These are phyloP conservation scores for Maccullochella peelii DNA, from an alignment of 2,113 vertebrate genomes.

Conservation along the genomic window DNA sequence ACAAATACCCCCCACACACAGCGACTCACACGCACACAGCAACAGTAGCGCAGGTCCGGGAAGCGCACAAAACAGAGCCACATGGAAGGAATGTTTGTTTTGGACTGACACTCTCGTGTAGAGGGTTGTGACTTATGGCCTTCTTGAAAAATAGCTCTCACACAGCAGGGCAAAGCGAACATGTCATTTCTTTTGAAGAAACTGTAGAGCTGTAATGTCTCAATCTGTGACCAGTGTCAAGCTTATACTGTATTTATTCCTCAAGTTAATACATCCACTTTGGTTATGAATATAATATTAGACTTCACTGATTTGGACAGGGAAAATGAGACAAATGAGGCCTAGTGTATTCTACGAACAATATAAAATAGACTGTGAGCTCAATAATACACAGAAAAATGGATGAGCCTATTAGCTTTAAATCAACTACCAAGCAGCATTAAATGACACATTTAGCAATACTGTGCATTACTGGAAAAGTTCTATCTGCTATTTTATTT, in stretches of 20 bases:
- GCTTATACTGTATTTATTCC: not conserved
- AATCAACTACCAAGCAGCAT: not conserved
- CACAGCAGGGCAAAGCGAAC: constrained; percentile 16
- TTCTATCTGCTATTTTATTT: constrained; percentile 1
- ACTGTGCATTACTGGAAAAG: too few relatives aligned
- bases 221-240: not conserved
- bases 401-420: not conserved
- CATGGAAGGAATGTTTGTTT: constrained; percentile 65
- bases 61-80: constrained; percentile 36
- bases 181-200: not conserved
- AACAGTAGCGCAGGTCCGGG: constrained; percentile 53
- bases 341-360: not conserved
- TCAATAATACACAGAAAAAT: not conserved
- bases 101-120: constrained; percentile 43
- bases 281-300: not conserved
- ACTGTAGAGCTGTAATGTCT: not conserved
- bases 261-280: not conserved
- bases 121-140: constrained; percentile 52
- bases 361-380: not conserved
- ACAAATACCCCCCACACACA: constrained; percentile 65
- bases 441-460: too few relatives aligned
- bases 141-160: constrained; percentile 30
- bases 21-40: constrained; percentile 20
- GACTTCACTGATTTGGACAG: not conserved
- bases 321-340: not conserved